phyloP scores from a whole-genome alignment of 2,888 invertebrate species.

The Pristionchus exspectatus region DNA sequence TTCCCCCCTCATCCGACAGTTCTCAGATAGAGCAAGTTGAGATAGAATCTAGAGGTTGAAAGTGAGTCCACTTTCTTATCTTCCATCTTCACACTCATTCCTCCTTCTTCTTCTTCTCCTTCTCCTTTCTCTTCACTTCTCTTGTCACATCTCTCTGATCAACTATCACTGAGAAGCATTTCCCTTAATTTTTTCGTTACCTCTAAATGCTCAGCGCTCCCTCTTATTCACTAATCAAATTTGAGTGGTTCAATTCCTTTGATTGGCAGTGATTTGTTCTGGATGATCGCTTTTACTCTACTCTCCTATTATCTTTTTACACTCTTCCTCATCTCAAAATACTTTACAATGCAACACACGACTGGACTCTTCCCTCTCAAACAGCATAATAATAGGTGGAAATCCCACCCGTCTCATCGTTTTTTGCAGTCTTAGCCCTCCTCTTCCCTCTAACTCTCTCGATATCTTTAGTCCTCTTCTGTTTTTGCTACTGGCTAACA shows the following conservation, averaged over 20 bases:
- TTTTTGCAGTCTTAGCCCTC: conserved; percentile 6
- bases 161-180: background rate
- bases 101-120: background rate
- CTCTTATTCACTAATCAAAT: conserved; percentile 40
- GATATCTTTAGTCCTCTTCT: conserved; percentile 30
- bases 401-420: conserved; percentile 37
- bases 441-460: conserved; percentile 1
- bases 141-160: conserved; percentile 31
- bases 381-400: conserved; percentile 26
- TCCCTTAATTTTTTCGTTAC: conserved; percentile 15
- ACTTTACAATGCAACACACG: conserved; percentile 18
- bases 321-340: background rate
- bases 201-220: background rate
- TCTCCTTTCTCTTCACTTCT: background rate
- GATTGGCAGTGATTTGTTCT: background rate
- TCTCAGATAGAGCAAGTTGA: background rate
- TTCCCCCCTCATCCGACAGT: background rate
- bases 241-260: conserved; percentile 6
- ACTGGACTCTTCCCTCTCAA: background rate
- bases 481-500: conserved; percentile 43
- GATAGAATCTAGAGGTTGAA: background rate
- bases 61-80: conserved; percentile 48
- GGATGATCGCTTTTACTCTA: conserved; percentile 23
- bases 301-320: conserved; percentile 47
- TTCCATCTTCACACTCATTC: conserved; percentile 31